These are phyloP conservation scores for Numenius arquata DNA, from an alignment of 2,113 vertebrate genomes.

Conservation along the genomic window DNA sequence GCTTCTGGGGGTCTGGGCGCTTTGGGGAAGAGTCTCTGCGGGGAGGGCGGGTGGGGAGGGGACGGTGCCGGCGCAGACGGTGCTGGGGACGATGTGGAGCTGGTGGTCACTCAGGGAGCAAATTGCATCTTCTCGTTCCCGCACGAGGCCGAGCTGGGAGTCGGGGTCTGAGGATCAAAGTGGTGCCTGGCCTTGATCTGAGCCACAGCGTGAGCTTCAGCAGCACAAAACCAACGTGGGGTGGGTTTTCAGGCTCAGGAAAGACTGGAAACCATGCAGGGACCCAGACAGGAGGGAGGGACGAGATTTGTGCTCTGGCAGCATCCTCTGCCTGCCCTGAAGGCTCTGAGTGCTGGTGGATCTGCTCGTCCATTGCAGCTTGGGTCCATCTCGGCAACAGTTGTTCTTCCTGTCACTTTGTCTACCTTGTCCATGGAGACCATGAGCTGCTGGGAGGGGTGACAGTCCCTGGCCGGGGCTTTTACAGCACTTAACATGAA, in stretches of 20 bases:
- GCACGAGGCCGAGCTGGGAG: accelerated
- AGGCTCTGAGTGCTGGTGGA: background rate
- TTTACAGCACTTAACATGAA: background rate
- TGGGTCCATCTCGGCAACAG: background rate
- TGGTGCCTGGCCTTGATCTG: background rate
- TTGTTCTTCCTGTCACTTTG: background rate
- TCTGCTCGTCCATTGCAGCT: background rate
- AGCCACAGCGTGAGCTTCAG: background rate
- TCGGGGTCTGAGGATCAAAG: background rate
- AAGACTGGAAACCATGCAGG: background rate
- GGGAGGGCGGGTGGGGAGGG: background rate
- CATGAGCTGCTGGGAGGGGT: background rate
- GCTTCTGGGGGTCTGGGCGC: background rate
- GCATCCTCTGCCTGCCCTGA: background rate
- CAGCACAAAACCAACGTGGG: background rate
- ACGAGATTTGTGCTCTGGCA: background rate
- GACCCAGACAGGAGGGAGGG: background rate
- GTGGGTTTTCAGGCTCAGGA: background rate
- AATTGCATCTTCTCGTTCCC: accelerated
- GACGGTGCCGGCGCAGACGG: accelerated
- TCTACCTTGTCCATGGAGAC: background rate
- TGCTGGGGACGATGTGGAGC: background rate
- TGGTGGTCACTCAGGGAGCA: background rate
- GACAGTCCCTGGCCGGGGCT: background rate
- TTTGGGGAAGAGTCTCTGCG: background rate